Evolutionary conservation across 2,888 invertebrate genomes (phyloP).

Genomic region (Microplitis deprimator): DNA sequence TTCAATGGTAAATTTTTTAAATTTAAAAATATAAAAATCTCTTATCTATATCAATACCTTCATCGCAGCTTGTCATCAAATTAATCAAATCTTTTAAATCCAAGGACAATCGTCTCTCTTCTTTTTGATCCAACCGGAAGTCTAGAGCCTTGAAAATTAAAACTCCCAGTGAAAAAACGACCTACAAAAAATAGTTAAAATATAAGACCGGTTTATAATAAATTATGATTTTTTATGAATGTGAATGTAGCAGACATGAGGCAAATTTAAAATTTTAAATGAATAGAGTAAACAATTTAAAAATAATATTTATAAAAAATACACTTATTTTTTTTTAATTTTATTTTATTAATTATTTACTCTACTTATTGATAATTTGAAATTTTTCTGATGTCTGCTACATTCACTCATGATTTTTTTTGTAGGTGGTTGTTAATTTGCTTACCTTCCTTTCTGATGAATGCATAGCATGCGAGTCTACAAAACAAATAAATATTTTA

Average conservation of each 20-base stretch:
- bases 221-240: conserved; percentile 10
- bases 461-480: conserved; percentile 50
- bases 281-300: no score
- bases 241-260: not conserved
- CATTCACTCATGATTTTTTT: no score
- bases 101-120: conserved; percentile 88
- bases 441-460: conserved; percentile 58
- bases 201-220: not conserved
- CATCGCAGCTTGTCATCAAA: conserved; percentile 84
- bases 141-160: conserved; percentile 92
- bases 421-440: conserved; percentile 3
- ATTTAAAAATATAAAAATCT: conserved; percentile 14
- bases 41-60: conserved; percentile 65
- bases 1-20: not conserved
- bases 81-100: conserved; percentile 90
- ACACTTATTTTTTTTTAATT: no score
- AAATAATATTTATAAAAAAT: no score
- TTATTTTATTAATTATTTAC: no score
- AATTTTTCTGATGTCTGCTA: no score
- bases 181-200: conserved; percentile 84
- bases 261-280: no score
- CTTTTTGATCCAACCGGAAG: conserved; percentile 87
- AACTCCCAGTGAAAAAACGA: conserved; percentile 85
- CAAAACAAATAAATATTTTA: conserved; percentile 29
- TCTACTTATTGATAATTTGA: no score